phyloP scores from a whole-genome alignment of 2,113 vertebrate species.

The Galemys pyrenaicus region DNA sequence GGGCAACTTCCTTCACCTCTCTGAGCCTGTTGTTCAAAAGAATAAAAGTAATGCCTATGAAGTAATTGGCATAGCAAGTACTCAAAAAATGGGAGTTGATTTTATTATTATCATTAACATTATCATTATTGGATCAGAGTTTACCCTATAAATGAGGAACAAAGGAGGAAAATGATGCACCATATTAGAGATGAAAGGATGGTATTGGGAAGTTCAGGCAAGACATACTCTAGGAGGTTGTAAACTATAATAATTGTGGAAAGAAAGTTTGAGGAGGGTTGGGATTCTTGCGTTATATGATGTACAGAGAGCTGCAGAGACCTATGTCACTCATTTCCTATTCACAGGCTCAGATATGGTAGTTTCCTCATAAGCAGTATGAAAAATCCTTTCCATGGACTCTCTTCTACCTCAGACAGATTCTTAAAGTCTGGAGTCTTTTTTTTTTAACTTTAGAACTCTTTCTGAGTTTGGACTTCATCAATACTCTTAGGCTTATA shows the following conservation, averaged over 20 bases:
- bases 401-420: background rate
- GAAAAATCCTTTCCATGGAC: background rate
- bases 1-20: background rate
- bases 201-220: background rate
- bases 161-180: background rate
- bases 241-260: background rate
- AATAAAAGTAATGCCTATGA: background rate
- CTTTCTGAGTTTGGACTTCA: slow-evolving; percentile 16
- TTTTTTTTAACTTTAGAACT: background rate
- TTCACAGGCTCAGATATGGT: background rate
- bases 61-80: background rate
- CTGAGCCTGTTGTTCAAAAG: background rate
- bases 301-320: background rate
- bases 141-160: background rate
- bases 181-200: background rate
- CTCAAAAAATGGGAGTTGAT: background rate
- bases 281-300: background rate
- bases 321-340: background rate
- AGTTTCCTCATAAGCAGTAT: background rate
- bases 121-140: background rate
- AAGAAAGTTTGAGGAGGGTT: background rate
- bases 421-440: background rate
- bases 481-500: background rate
- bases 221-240: background rate
- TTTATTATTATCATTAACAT: background rate